These are phyloP conservation scores for Tenebrio molitor DNA, from an alignment of 1,140 invertebrate species.

Conservation along the genomic window DNA sequence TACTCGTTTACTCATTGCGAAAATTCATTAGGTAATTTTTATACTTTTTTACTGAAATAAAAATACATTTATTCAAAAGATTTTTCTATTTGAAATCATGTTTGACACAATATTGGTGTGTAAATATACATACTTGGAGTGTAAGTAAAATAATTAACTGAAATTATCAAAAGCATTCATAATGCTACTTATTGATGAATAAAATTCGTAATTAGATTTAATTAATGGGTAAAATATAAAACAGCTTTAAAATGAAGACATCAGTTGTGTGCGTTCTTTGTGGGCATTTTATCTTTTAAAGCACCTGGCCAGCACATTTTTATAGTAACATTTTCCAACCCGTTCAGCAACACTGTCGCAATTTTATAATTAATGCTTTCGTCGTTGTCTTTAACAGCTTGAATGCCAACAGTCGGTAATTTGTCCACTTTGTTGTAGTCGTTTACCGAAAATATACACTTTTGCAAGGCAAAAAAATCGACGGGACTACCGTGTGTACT, in stretches of 20 bases:
- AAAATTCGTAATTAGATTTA: too few species aligned
- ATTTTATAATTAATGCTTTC: slow-evolving; percentile 10
- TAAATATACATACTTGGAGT: too few species aligned
- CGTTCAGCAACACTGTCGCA: neutral
- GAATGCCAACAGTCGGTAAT: neutral
- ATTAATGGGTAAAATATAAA: slow-evolving; percentile 4
- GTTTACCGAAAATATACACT: neutral
- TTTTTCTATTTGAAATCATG: too few species aligned
- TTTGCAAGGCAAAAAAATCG: neutral
- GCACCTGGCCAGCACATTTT: slow-evolving; percentile 1
- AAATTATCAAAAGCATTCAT: slow-evolving; percentile 9
- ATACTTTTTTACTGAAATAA: too few species aligned
- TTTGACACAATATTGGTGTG: too few species aligned
- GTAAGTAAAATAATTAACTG: too few species aligned
- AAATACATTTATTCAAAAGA: too few species aligned
- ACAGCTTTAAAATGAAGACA: too few species aligned
- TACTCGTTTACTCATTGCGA: too few species aligned
- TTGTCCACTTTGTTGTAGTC: slow-evolving; percentile 3
- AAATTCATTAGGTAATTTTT: too few species aligned
- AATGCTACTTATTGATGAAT: too few species aligned
- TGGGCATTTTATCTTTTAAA: neutral
- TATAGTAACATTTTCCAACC: slow-evolving; percentile 3
- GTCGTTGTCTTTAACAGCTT: neutral
- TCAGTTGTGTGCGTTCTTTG: neutral
- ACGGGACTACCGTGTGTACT: neutral